Percentiles rank a stretch among this genome's conserved stretches.
phyloP scores from a whole-genome alignment of 2,888 invertebrate species.

The Drosophila anomalipes region DNA sequence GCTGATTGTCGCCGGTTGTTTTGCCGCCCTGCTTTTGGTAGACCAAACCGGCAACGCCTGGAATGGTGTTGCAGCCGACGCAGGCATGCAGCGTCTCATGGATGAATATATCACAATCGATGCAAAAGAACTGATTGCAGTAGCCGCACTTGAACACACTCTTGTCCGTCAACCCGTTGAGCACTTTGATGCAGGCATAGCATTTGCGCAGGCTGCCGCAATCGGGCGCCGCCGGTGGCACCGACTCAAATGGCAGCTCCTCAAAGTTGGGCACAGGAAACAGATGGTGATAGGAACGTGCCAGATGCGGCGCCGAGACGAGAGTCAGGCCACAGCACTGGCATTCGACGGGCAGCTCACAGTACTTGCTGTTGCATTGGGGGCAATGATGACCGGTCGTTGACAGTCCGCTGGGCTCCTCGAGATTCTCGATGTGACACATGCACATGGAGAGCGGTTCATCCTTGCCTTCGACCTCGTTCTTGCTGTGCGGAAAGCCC shows the following conservation, averaged over 20 bases:
- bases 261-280: slow-evolving; percentile 95
- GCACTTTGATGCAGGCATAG: slow-evolving; percentile 91
- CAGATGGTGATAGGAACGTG: slow-evolving; percentile 98
- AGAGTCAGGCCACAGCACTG: slow-evolving; percentile 97
- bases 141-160: slow-evolving; percentile 93
- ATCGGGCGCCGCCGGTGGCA: slow-evolving; percentile 54
- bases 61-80: slow-evolving; percentile 95
- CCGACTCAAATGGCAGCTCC: slow-evolving; percentile 88
- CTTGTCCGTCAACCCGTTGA: slow-evolving; percentile 88
- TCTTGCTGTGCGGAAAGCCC: slow-evolving; percentile 95
- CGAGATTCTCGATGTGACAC: slow-evolving; percentile 94
- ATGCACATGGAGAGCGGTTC: slow-evolving; percentile 95
- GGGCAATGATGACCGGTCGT: slow-evolving; percentile 95
- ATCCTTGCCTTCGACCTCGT: slow-evolving; percentile 87
- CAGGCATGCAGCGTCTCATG: slow-evolving; percentile 98
- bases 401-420: slow-evolving; percentile 89
- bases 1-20: slow-evolving; percentile 17
- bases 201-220: slow-evolving; percentile 87
- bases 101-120: slow-evolving; percentile 98
- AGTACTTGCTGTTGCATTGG: slow-evolving; percentile 99
- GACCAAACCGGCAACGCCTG: slow-evolving; percentile 79
- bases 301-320: slow-evolving; percentile 98
- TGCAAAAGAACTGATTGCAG: slow-evolving; percentile 93
- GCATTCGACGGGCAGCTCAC: slow-evolving; percentile 98
- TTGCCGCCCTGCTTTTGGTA: slow-evolving; percentile 74